Evolutionary conservation across 2,797 vertebrate genomes (phyloP), one percentile per base, ranked within the genome.

Genomic region (Helicolenus hilgendorfi): DNA sequence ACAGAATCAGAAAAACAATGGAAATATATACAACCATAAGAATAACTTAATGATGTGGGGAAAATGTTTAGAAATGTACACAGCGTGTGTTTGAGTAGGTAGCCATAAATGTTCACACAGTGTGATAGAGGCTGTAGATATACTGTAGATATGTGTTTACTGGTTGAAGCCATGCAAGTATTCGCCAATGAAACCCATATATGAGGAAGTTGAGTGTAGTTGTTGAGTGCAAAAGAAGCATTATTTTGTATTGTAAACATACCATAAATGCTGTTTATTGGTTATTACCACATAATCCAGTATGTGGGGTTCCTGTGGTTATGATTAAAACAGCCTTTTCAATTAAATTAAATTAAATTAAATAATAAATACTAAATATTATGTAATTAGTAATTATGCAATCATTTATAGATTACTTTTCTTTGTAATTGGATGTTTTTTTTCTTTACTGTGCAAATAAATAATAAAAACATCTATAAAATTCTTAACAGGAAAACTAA

Each of bases 1-100:
- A 59, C 86, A 20, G 15, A 11, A 73, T 79, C 72, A 81, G 49
- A 85, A 80, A 86, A 86, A 77, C 41, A 83, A 86, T 60, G 65
- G 62, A 29, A 67, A 74, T 80, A 92, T 79, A 78, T 77, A 81
- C 38, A 86, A 81, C 70, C 27, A 41, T 36, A 77, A 72, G 36
- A 74, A 80, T 10, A 67, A 78, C 53, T 86, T 79, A 84, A 70
- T 77, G 80, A 72, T 71, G 74, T 45, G 35, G 56, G 20, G 56
- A 45, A 58, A 79, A 77, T 24, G 14, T 27, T 56, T 7, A 55
- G 18, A 6, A 71, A 69, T 35, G n/a, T 68, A 27, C 31, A 70
- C 41, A 63, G 15, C 69, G 15, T 26, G 41, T 78, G 22, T 33
- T 71, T 26, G 5, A 67, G 18, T 22, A 27, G 36, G 26, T 11